Base-by-base conservation (phyloP, 2,888 invertebrate species). In the Cosmia pyralina region DNA sequence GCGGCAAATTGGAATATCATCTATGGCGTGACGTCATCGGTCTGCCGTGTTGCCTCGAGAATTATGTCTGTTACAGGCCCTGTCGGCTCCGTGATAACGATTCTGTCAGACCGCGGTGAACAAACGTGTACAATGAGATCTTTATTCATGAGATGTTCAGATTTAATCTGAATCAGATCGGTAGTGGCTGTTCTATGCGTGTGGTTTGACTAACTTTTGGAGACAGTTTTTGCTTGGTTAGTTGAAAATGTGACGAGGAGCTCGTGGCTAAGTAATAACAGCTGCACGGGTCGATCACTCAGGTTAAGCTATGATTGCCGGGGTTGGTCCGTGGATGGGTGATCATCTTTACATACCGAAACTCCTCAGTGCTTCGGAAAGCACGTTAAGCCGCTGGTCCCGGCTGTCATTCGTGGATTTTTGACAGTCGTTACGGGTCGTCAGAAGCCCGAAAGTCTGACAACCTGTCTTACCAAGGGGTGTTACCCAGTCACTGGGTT, bases 121-220 rank as follows among this genome's bases (percentile, higher is more conserved):
- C 83, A 85, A 87, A 87, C 87, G 87, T 87, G 87, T 79, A 85
- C 83, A 82, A 84, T 81, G 81, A 71, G 82, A 89, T 90, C 86
- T 89, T 87, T 90, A 90, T 90, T 90, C 90, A 90, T 89, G 87
- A 89, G 88, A 74, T 82, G 82, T 77, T 82, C 75, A 57, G 67
- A 84, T 85, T 84, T 85, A 84, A 87, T 87, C 57, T 84, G 64
- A 59, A 44, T 62, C 38, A 48, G 34, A 80, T 70, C 41, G 41
- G 59, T 55, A 50, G 57, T 79, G 48, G 48, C 13, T 79, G 53
- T 28, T 63, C 28, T 38, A 22, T 82, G 55, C n/a, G 41, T 55
- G 44, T 52, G 34, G 19, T 62, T 58, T n/a, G 4, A 52, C n/a
- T n/a, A 41, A 59, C 1, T 53, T 72, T 57, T 66, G 44, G 28